A percentile compares a stretch with the other conserved stretches of the same genome.
phyloP scores from a whole-genome alignment of 2,888 invertebrate genomes.

The Lasioglossum figueresi region DNA sequence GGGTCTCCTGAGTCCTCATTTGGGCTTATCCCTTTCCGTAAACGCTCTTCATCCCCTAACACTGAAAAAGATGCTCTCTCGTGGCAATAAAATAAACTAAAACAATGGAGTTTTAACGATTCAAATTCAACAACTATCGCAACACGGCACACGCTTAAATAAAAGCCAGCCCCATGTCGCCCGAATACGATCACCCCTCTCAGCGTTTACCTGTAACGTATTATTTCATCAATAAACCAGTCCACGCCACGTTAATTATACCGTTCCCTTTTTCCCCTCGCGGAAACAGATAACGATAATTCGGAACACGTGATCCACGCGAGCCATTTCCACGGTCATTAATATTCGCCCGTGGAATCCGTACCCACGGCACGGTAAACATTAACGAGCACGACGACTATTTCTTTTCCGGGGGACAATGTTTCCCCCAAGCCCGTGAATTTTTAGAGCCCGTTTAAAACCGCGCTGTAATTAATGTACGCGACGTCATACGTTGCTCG shows the following conservation, averaged over 20 bases:
- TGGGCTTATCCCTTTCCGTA: no score
- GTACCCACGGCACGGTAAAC: neutral
- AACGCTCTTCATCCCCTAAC: neutral
- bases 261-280: neutral
- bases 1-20: no score
- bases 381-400: constrained; percentile 10
- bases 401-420: neutral
- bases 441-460: neutral
- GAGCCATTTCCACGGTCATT: constrained; percentile 5
- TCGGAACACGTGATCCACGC: neutral
- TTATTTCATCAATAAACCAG: neutral
- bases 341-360: constrained; percentile 20
- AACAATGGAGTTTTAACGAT: neutral
- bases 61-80: neutral
- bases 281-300: constrained; percentile 11
- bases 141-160: neutral
- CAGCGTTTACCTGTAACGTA: neutral
- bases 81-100: neutral
- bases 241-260: neutral
- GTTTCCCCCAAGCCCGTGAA: neutral
- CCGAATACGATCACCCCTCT: neutral
- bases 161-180: neutral
- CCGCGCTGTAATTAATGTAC: neutral
- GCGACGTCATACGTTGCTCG: neutral
- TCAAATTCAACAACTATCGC: neutral